Base-by-base conservation (phyloP, 2,888 invertebrate genomes). In the Helicoverpa assulta region DNA sequence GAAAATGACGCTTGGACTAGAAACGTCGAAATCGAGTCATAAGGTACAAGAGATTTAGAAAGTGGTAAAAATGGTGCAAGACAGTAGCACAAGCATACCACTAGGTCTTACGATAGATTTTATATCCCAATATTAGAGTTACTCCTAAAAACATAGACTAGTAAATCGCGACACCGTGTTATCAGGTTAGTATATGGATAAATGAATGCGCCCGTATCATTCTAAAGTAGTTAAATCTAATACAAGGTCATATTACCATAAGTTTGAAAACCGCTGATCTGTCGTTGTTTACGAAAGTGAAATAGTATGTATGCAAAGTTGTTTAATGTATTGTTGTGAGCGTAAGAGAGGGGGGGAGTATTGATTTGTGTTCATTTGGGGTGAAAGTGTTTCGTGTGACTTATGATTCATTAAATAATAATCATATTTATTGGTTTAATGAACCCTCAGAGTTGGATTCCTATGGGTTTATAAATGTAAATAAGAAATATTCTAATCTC, bases 261-360 rank as follows among this genome's bases (percentile, higher is more conserved):
- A 56, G 18, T 0, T 76, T 74, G 64, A 74, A 79, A 12, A 51
- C 43, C 75, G 8, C 58, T 74, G 64, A 37, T 21, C 21, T 6
- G 12, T 16, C 50, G 61, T 43, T 74, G 68, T 74, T 65, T 53
- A 21, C 59, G 65, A 76, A 76, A 73, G 67, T 76, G 74, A 68
- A 76, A 78, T 74, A 74, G 68, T 76, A 74, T 74, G 79, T 76
- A 68, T 55, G 79, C 60, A 62, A 65, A 74, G 68, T 74, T 74
- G 68, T 76, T 64, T 70, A 73, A 70, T 74, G 71, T 76, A 58
- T 76, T 61, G 53, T 37, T 61, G 40, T 59, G 60, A 43, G 19
- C 26, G 52, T 40, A 37, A 37, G 55, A 21, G 26, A 10, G 26
- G 51, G 47, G 62, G 51, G 47, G 62, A 59, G 51, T 65, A 76